Conservation (phyloP, 2,113 vertebrate species). For the Apteryx mantelli region DNA sequence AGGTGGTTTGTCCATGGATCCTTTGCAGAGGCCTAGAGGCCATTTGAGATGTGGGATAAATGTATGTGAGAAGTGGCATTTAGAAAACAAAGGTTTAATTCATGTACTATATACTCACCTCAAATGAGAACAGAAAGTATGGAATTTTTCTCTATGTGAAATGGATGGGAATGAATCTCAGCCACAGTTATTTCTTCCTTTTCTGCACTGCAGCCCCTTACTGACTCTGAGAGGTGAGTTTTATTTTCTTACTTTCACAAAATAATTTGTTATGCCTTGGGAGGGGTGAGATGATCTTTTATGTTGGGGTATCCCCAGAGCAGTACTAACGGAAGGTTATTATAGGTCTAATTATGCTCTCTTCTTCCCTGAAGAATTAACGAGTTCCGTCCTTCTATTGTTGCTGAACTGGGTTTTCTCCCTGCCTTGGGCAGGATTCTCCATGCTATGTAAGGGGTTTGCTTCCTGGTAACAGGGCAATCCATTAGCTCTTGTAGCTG, state of each 20-base stretch:
- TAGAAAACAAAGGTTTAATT: neutral
- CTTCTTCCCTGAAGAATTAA: constrained; percentile 18
- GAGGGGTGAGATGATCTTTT: neutral
- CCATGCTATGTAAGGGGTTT: neutral
- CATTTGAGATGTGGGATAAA: neutral
- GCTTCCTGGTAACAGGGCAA: constrained; percentile 57
- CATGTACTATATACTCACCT: neutral
- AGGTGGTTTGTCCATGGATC: neutral
- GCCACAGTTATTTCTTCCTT: neutral
- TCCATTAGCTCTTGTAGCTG: constrained; percentile 53
- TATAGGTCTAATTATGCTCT: neutral
- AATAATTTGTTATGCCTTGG: neutral
- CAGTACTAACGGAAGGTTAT: neutral
- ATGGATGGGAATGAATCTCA: neutral
- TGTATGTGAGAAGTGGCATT: neutral
- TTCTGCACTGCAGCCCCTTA: neutral
- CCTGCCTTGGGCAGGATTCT: neutral
- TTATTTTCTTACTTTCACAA: neutral
- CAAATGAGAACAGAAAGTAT: neutral
- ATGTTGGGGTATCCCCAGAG: neutral
- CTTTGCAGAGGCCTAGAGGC: neutral
- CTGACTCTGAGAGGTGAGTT: neutral
- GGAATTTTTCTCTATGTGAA: neutral
- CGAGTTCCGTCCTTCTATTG: constrained; percentile 45
- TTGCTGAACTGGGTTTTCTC: neutral